These are phyloP conservation scores for Orthonyx spaldingii DNA, from an alignment of 2,113 vertebrate genomes.

Conservation along the genomic window DNA sequence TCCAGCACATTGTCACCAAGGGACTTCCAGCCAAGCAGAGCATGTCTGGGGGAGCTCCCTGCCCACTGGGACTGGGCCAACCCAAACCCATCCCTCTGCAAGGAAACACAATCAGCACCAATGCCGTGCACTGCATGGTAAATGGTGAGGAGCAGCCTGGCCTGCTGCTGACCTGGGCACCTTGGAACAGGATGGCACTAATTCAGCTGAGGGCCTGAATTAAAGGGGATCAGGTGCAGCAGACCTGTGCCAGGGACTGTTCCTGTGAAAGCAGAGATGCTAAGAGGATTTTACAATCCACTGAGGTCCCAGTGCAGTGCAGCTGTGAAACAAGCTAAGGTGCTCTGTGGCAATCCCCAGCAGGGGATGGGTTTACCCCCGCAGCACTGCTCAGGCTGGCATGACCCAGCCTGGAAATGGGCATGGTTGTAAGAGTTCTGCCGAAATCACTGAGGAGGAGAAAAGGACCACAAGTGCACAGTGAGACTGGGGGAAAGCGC, in stretches of 20 bases:
- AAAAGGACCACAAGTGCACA: fast-evolving
- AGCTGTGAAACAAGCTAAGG: not conserved
- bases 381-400: not conserved
- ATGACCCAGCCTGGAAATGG: not conserved
- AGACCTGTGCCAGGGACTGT: not conserved
- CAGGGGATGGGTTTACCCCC: not conserved
- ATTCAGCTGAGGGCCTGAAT: not conserved
- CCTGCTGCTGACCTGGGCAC: not conserved
- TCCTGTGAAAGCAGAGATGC: not conserved
- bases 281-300: not conserved
- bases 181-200: not conserved
- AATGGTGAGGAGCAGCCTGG: not conserved
- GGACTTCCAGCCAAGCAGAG: not conserved
- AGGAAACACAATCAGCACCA: not conserved
- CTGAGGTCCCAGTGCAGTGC: not conserved
- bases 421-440: not conserved
- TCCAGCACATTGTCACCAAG: not conserved
- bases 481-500: not conserved
- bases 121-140: fast-evolving
- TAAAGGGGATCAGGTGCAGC: not conserved
- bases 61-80: not conserved
- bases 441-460: not conserved
- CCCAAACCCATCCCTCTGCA: not conserved
- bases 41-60: not conserved
- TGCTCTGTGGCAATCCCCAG: not conserved